phyloP scores from a whole-genome alignment of 2,888 invertebrate genomes.

The Nebria salina region DNA sequence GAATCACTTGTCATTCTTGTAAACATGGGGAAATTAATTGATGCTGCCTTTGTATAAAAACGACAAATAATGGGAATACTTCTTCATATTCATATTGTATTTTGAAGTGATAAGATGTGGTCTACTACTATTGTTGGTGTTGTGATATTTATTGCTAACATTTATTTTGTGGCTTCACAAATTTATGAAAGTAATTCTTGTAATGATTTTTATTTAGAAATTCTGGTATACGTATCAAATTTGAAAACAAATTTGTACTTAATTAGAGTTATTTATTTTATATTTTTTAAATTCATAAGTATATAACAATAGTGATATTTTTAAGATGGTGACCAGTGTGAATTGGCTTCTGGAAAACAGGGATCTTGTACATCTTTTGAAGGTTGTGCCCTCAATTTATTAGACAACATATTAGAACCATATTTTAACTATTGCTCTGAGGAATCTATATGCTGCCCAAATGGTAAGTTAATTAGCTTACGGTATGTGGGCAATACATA shows the following conservation, averaged over 20 bases:
- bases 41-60: not conserved
- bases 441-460: conserved; percentile 25
- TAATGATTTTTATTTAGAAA: no score
- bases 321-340: conserved; percentile 15
- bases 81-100: not conserved
- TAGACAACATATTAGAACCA: not conserved
- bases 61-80: not conserved
- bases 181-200: not conserved
- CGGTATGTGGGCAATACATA: no score
- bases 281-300: not conserved
- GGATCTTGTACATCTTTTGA: conserved; percentile 11
- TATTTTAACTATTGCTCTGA: not conserved
- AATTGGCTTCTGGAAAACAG: conserved; percentile 9
- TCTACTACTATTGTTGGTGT: not conserved
- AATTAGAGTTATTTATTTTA: no score
- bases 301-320: not conserved
- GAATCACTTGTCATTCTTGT: not conserved
- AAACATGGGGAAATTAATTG: not conserved
- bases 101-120: not conserved
- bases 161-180: not conserved
- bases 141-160: not conserved
- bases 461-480: not conserved
- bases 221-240: no score
- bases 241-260: no score
- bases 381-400: conserved; percentile 12